Percentiles rank a stretch among this genome's conserved stretches.
phyloP scores from a whole-genome alignment of 2,113 vertebrate species.

The Boleophthalmus pectinirostris region DNA sequence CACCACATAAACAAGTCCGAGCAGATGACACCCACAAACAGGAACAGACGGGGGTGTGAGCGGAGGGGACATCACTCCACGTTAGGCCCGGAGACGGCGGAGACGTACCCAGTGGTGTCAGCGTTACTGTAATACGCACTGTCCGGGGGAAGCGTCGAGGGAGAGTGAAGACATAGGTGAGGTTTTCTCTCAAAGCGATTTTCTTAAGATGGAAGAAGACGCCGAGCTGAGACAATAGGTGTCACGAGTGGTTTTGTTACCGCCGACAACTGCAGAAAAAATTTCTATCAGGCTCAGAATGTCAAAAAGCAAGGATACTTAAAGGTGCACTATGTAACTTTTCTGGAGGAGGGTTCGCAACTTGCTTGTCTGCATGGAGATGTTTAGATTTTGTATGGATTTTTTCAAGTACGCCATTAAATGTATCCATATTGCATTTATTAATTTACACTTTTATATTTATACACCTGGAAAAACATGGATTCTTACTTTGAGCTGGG shows the following conservation, averaged over 20 bases:
- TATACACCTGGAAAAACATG: too few relatives aligned
- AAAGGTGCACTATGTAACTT: too few relatives aligned
- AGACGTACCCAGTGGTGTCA: conserved; percentile 53
- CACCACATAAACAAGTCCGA: conserved; percentile 36
- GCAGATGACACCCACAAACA: conserved; percentile 52
- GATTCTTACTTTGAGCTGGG: too few relatives aligned
- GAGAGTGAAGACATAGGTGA: conserved; percentile 47
- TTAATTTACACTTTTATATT: too few relatives aligned
- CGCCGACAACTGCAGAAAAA: neutral
- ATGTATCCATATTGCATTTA: too few relatives aligned
- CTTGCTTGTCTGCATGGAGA: too few relatives aligned
- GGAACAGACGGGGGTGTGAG: conserved; percentile 43
- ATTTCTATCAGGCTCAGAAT: too few relatives aligned
- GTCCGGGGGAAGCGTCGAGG: conserved; percentile 33
- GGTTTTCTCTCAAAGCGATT: conserved; percentile 65
- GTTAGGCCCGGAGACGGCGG: conserved; percentile 55
- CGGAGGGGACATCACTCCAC: conserved; percentile 53
- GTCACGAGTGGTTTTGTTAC: neutral
- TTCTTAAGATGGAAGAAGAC: conserved; percentile 61
- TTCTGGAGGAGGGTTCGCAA: too few relatives aligned
- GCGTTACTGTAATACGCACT: conserved; percentile 48
- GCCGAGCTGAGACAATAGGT: conserved; percentile 30
- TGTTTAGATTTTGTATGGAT: too few relatives aligned
- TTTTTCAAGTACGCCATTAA: too few relatives aligned
- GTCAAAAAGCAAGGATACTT: too few relatives aligned